phyloP scores from a whole-genome alignment of 23 tunicate species.

The Trididemnum miniatum region DNA sequence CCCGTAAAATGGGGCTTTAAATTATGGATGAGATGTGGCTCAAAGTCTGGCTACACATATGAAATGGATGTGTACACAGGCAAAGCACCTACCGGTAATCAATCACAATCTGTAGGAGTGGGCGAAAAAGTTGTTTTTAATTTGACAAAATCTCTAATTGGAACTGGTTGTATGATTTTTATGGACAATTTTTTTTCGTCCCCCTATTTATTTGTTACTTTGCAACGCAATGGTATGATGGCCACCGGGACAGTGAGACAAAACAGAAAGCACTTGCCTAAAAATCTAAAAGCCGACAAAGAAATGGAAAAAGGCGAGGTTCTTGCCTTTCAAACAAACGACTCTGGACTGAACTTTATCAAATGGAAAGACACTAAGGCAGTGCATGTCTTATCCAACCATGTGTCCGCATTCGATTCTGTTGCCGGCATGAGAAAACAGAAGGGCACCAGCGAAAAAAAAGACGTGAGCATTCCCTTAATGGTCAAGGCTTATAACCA shows the following conservation, averaged over 20 bases:
- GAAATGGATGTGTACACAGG: not conserved
- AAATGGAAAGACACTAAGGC: not conserved
- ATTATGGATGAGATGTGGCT: not conserved
- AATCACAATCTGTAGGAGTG: not conserved
- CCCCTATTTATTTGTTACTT: not conserved
- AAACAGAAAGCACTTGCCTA: not conserved
- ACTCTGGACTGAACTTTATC: not conserved
- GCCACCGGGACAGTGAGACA: not conserved
- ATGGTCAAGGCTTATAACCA: not conserved
- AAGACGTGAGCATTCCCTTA: not conserved
- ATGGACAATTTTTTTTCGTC: not conserved
- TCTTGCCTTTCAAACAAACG: not conserved
- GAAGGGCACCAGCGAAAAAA: not conserved
- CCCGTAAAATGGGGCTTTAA: not conserved
- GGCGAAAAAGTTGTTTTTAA: not conserved
- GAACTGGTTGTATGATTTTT: not conserved
- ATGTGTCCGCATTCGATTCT: not conserved
- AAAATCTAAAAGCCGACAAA: not conserved
- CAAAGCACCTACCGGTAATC: not conserved
- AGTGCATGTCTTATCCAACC: not conserved
- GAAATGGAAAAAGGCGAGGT: not conserved
- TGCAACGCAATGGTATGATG: not conserved
- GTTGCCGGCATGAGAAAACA: not conserved
- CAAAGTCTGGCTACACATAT: not conserved
- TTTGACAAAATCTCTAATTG: not conserved